phyloP scores from a whole-genome alignment of 2,888 invertebrate species.

The Lymantria monacha region DNA sequence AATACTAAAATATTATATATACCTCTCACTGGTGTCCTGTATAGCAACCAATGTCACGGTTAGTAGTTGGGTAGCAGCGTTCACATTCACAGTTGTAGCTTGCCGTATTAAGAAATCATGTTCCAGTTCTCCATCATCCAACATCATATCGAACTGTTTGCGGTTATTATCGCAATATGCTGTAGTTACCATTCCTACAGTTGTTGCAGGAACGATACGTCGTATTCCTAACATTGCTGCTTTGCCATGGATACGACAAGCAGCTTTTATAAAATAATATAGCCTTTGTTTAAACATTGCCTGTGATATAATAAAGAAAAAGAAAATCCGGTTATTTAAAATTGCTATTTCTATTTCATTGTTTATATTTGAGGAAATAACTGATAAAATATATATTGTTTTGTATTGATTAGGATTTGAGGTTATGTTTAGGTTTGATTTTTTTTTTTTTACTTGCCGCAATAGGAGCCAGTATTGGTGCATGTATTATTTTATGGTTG shows the following conservation, averaged over 20 bases:
- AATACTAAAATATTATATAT: background rate
- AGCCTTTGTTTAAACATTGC: constrained; percentile 59
- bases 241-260: constrained; percentile 38
- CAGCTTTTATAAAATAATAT: constrained; percentile 44
- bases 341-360: constrained; percentile 11
- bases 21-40: constrained; percentile 78
- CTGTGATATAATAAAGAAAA: constrained; percentile 1
- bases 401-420: background rate
- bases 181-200: constrained; percentile 53
- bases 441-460: too few species aligned
- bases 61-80: constrained; percentile 78
- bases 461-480: too few species aligned
- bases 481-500: too few species aligned
- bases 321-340: background rate
- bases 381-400: constrained; percentile 2
- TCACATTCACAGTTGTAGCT: constrained; percentile 77
- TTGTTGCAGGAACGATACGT: constrained; percentile 49
- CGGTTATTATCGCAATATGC: constrained; percentile 53
- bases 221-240: constrained; percentile 41
- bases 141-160: constrained; percentile 39
- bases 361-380: constrained; percentile 6
- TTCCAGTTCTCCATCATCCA: constrained; percentile 59
- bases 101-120: constrained; percentile 79
- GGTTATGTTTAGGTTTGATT: constrained; percentile 11
- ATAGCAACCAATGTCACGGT: constrained; percentile 80